These are phyloP conservation scores for Anas platyrhynchos DNA, from an alignment of 2,113 vertebrate genomes.

Conservation along the genomic window DNA sequence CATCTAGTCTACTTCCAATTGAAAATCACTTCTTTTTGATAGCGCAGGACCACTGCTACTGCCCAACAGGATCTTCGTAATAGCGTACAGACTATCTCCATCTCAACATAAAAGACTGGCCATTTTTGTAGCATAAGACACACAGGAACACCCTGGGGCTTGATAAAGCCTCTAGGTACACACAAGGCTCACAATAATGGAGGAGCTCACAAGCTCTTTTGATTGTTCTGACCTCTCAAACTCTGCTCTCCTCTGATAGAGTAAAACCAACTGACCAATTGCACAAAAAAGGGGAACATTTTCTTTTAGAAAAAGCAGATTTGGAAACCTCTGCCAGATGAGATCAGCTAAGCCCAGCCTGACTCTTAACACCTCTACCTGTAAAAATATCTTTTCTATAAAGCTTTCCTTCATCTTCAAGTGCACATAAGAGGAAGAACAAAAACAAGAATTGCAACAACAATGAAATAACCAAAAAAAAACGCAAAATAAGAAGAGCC, in stretches of 20 bases:
- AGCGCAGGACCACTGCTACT: neutral
- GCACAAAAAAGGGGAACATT: neutral
- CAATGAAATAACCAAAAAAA: neutral
- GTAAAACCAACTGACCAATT: neutral
- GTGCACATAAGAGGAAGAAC: neutral
- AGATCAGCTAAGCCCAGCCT: neutral
- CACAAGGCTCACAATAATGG: neutral
- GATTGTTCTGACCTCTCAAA: neutral
- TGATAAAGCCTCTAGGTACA: neutral
- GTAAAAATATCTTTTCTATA: neutral
- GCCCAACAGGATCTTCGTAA: neutral
- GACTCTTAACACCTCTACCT: neutral
- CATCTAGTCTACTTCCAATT: neutral
- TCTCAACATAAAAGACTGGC: neutral
- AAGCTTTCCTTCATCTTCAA: neutral
- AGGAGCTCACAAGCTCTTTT: neutral
- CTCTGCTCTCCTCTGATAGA: neutral
- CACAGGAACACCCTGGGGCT: neutral
- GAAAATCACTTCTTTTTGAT: neutral
- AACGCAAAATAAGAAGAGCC: neutral
- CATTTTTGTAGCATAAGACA: neutral
- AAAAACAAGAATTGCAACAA: neutral
- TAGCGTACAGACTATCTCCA: fast-evolving
- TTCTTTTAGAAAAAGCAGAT: neutral
- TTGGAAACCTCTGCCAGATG: neutral